Evolutionary conservation across 2,113 vertebrate genomes (phyloP), one percentile per base, ranked within the genome.

Genomic region (Acanthisitta chloris): DNA sequence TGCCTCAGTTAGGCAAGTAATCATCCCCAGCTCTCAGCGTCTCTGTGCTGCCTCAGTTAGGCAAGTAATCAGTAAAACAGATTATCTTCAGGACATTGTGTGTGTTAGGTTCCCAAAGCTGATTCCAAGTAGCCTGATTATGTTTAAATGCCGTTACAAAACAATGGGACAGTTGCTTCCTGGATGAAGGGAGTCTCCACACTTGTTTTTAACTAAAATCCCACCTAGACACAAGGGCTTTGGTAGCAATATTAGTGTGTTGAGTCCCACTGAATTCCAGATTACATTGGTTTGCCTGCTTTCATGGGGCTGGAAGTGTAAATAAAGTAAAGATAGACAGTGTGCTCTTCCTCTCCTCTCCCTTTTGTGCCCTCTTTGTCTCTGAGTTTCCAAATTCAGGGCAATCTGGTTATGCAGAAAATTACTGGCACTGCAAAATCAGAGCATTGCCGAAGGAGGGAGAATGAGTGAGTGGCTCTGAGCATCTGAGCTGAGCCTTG

Each of bases 281-380:
- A 4, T 86, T 28, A 15, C 4, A 3, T 34, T 33, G 17, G 7
- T 45, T 38, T 2, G 2, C 6, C 25, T 42, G 46, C 74, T 85
- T 81, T 64, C 14, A 2, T 5, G 45, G 33, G 52, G n/a, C 54
- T 59, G 55, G 14, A 67, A 87, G 34, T 2, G 1, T 19, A 21
- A 61, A 40, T 64, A 19, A 31, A 71, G 31, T 17, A 26, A 20
- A 38, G 17, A n/a, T n/a, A 29, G 4, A 19, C 7, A 12, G 6
- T 4, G 25, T 51, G 18, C 70, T 74, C 19, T 80, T 6, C 10
- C 4, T 45, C 16, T 52, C 7, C 18, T 54, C 4, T 24, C 4
- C 12, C 31, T 49, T 57, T 7, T 42, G 19, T 1, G 2, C 4
- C 1, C 2, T n/a, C 10, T 17, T n/a, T n/a, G n/a, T n/a, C 17